Evolutionary conservation across 2,888 invertebrate species (phyloP), one percentile per base, ranked within the genome.

Genomic region (Cerastis rubricosa): DNA sequence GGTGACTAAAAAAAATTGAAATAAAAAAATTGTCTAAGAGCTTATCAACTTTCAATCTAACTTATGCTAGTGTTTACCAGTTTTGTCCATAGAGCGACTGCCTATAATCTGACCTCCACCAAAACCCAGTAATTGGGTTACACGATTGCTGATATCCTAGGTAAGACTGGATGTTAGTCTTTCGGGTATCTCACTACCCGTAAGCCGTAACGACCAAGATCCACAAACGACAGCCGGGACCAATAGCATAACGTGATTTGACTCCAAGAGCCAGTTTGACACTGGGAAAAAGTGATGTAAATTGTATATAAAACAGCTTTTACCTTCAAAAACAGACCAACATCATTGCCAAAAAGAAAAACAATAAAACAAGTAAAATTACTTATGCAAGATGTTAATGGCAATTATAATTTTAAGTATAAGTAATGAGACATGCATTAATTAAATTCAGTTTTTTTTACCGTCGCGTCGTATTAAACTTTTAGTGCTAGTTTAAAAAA

Each of bases 361-460:
- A 40, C 7, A 57, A 68, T 45, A 61, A 66, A 82, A 73, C 45
- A 65, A 66, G n/a, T 45, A 29, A 40, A 74, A 40, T 45, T 3
- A 49, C n/a, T 25, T 22, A 59, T 43, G 9, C 57, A 54, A 68
- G 40, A 71, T 51, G 51, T 69, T 45, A 83, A 45, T 57, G 59
- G 35, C 45, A 40, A 66, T 71, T 61, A 29, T 25, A 69, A 73
- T 12, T 40, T 51, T 35, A n/a, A n/a, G n/a, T n/a, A n/a, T 8
- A n/a, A 14, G n/a, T 43, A 35, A 70, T 70, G 64, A 14, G 71
- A 77, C 71, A 77, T 71, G 29, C 49, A 77, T 69, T 73, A 78
- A 84, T 85, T 85, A 54, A 75, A 85, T 82, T 85, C 80, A 77
- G n/a, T n/a, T 57, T 17, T n/a, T 80, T 87, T 83, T 80, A 80